These are phyloP conservation scores for Lophura nycthemera DNA, from an alignment of 2,113 vertebrate species.

Conservation along the genomic window DNA sequence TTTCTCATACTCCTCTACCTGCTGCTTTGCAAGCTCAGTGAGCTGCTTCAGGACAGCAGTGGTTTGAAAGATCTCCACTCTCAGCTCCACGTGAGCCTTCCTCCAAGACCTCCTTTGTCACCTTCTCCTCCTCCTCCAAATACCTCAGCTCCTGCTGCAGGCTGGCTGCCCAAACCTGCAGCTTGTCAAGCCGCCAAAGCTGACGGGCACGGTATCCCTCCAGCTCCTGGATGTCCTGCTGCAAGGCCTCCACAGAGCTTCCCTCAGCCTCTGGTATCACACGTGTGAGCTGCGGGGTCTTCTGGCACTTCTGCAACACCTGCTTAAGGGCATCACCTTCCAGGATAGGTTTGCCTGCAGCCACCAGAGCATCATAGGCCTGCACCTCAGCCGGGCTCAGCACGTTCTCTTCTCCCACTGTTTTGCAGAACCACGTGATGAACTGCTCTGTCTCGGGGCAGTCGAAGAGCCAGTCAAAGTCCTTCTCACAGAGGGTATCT, in stretches of 20 bases:
- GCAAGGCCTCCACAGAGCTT: neutral
- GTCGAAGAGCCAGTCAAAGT: slow-evolving; percentile 62
- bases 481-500: neutral
- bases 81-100: neutral
- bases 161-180: neutral
- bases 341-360: slow-evolving; percentile 51
- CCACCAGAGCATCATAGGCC: slow-evolving; percentile 18
- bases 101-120: neutral
- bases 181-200: neutral
- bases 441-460: slow-evolving; percentile 39
- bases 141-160: neutral
- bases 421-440: slow-evolving; percentile 51
- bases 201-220: neutral
- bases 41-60: neutral
- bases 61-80: neutral
- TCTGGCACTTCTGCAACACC: neutral
- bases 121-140: neutral
- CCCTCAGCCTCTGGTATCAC: neutral
- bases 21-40: neutral
- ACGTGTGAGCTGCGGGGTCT: neutral
- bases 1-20: neutral
- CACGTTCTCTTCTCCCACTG: neutral
- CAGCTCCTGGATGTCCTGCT: slow-evolving; percentile 37
- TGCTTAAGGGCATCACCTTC: neutral
- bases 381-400: slow-evolving; percentile 38